Evolutionary conservation across 2,113 vertebrate species (phyloP), one percentile per base, ranked within the genome.

Genomic region (Callorhinus ursinus): DNA sequence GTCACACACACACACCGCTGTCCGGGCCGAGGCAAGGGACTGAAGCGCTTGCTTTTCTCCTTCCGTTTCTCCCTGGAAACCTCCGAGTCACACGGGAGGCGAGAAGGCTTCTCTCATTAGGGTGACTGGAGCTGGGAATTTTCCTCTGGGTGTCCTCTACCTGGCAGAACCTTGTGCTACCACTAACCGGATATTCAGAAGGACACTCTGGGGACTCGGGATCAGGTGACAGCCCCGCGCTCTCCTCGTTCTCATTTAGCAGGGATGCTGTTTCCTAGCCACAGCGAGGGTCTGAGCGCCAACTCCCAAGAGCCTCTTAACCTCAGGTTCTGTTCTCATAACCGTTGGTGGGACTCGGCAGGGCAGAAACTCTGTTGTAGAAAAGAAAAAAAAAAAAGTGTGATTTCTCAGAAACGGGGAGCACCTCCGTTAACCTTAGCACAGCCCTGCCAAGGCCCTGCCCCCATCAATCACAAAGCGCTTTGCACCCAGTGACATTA

Each of bases 21-120:
- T 46, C 86, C 51, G 14, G 92, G 81, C 53, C 31, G 0, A 74
- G 87, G 69, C 14, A 83, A 42, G 26, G 53, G 19, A 10, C 14
- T 13, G 8, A 92, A 83, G 28, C 11, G 14, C 33, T 92, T 16
- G 53, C 69, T 91, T 77, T 71, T 85, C 10, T 92, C 49, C 95
- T 91, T 86, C 82, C 53, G 26, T 87, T 93, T 86, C 76, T 89
- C 81, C 88, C 57, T 81, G 36, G 80, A 97, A 97, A 76, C 82
- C 81, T 88, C 49, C 36, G 6, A 89, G 90, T 51, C 80, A 67
- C 33, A 67, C 59, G 15, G 46, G 87, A 72, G 53, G 21, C 67
- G 33, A 77, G 87, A 97, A 80, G 61, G 80, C 65, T 49, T 53
- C 55, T 79, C 79, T 97, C 39, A 0, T 77, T 49, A 76, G 93